These are phyloP conservation scores for Drepana falcataria DNA, from an alignment of 2,888 invertebrate genomes.

Conservation along the genomic window DNA sequence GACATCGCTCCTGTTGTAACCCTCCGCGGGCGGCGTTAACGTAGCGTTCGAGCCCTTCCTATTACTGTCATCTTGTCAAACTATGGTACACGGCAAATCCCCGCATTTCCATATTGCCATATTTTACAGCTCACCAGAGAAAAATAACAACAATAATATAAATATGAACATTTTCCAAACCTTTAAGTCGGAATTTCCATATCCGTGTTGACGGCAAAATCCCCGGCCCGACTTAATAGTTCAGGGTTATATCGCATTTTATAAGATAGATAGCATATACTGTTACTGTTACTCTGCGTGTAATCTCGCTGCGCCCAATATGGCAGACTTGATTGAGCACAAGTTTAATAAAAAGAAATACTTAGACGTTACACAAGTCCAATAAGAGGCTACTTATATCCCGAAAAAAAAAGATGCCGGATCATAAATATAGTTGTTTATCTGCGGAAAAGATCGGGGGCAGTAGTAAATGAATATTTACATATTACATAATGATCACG, in stretches of 20 bases:
- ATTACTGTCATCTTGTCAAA: conserved; percentile 77
- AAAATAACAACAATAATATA: conserved; percentile 74
- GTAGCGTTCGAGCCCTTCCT: conserved; percentile 28
- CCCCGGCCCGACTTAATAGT: conserved; percentile 51
- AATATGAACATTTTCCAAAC: conserved; percentile 67
- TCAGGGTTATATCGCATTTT: conserved; percentile 46
- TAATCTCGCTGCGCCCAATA: too few relatives aligned
- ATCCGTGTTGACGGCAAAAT: conserved; percentile 71
- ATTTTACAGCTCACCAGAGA: conserved; percentile 71
- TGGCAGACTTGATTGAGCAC: too few relatives aligned
- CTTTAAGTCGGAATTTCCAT: conserved; percentile 70
- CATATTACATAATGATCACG: too few relatives aligned
- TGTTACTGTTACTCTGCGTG: too few relatives aligned
- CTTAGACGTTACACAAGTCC: too few relatives aligned
- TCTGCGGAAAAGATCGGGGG: too few relatives aligned
- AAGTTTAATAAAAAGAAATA: too few relatives aligned
- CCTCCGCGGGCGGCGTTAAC: conserved; percentile 24
- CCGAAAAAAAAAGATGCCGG: too few relatives aligned
- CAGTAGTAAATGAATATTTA: too few relatives aligned
- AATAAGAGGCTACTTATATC: too few relatives aligned
- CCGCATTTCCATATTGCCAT: conserved; percentile 71
- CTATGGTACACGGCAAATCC: conserved; percentile 65
- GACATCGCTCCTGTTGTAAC: conserved; percentile 24
- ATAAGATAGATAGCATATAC: too few relatives aligned
- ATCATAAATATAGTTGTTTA: too few relatives aligned